Evolutionary conservation across 2,797 vertebrate genomes (phyloP).

Genomic region (Danionella dracula): DNA sequence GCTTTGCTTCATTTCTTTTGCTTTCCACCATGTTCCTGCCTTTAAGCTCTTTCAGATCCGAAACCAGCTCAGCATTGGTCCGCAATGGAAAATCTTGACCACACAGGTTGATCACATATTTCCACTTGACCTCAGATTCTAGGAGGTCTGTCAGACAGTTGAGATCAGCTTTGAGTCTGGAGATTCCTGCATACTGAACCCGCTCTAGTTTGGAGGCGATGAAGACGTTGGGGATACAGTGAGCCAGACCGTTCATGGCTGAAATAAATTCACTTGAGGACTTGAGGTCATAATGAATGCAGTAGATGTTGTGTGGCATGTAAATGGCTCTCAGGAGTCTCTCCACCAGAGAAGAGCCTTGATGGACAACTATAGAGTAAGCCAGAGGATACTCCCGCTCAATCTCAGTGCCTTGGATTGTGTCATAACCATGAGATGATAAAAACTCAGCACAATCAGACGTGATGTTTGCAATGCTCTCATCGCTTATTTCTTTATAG

Average conservation of each 20-base stretch:
- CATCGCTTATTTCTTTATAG: constrained; percentile 37
- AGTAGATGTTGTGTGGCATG: constrained; percentile 80
- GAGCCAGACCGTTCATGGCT: constrained; percentile 76
- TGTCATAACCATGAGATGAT: constrained; percentile 45
- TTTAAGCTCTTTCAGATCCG: constrained; percentile 74
- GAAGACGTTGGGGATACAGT: constrained; percentile 81
- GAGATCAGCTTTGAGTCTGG: constrained; percentile 83
- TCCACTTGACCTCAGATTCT: constrained; percentile 75
- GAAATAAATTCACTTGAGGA: constrained; percentile 70
- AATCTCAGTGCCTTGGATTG: constrained; percentile 54
- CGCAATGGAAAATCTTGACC: constrained; percentile 89
- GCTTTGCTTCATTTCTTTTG: constrained; percentile 74
- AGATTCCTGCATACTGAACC: constrained; percentile 83
- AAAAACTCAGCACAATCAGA: constrained; percentile 45
- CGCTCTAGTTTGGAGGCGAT: constrained; percentile 80
- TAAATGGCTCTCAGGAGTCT: constrained; percentile 81
- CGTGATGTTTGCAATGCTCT: constrained; percentile 37
- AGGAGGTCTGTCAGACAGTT: constrained; percentile 86
- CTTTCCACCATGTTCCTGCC: constrained; percentile 86
- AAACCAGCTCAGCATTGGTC: constrained; percentile 77
- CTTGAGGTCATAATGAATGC: constrained; percentile 87
- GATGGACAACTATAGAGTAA: constrained; percentile 87
- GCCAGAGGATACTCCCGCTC: constrained; percentile 79
- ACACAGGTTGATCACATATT: constrained; percentile 85
- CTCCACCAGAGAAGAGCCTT: constrained; percentile 79